A percentile compares a stretch with the other conserved stretches of the same genome.
phyloP scores from a whole-genome alignment of 2,797 vertebrate genomes.

The Tenualosa thibaudeaui region DNA sequence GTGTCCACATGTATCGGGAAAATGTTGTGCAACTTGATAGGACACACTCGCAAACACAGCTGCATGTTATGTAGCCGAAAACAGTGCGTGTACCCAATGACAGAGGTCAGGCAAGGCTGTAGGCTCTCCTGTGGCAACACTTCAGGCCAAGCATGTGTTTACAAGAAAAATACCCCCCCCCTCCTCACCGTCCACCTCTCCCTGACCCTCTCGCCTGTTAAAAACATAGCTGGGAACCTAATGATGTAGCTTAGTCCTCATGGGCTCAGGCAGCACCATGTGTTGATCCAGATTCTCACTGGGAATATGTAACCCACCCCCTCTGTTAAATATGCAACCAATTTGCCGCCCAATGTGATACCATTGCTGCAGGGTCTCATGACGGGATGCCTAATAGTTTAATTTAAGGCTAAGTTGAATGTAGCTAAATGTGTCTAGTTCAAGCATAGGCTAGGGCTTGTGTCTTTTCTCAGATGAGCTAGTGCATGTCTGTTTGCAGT shows the following conservation, averaged over 20 bases:
- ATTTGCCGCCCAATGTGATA: not conserved
- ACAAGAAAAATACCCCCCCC: not conserved
- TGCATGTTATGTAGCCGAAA: conserved; percentile 44
- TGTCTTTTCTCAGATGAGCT: not conserved
- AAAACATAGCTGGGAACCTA: not conserved
- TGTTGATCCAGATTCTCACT: not conserved
- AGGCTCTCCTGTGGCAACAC: not conserved
- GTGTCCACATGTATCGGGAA: not conserved
- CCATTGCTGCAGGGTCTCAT: not conserved
- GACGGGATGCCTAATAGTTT: not conserved
- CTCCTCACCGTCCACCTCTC: not conserved
- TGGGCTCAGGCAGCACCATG: not conserved
- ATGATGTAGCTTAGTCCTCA: not conserved
- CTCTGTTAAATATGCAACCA: not conserved
- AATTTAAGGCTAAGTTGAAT: not conserved
- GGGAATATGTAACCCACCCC: not conserved
- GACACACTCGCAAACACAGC: conserved; percentile 42
- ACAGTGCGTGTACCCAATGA: conserved; percentile 52
- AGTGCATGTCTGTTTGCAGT: not conserved
- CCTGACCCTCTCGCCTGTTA: not conserved
- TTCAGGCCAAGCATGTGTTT: conserved; percentile 10
- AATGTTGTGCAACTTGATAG: conserved; percentile 4
- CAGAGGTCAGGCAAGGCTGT: conserved; percentile 30
- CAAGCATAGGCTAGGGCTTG: not conserved
- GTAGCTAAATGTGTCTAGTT: not conserved